These are phyloP conservation scores for Rallus crepitans DNA, from an alignment of 2,797 vertebrate genomes.

Conservation along the genomic window DNA sequence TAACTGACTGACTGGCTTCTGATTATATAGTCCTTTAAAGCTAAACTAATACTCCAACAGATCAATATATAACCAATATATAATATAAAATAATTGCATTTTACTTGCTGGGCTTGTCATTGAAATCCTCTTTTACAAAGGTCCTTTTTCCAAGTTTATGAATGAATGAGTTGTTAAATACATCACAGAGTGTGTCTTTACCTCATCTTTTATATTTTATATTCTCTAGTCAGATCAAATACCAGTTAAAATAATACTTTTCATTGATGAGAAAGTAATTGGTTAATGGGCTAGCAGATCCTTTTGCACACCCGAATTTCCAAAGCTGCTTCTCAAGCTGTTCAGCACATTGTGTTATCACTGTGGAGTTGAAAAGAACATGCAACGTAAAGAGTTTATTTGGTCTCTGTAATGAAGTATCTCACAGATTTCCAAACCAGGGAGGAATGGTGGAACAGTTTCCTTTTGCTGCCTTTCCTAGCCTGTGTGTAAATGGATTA, in stretches of 20 bases:
- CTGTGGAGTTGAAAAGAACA: neutral
- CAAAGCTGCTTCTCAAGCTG: neutral
- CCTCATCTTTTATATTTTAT: neutral
- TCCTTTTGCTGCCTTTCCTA: neutral
- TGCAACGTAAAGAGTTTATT: neutral
- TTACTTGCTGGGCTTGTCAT: neutral
- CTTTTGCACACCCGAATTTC: conserved; percentile 11
- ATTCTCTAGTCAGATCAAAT: neutral
- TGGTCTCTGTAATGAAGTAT: neutral
- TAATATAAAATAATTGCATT: neutral
- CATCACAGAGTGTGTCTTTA: neutral
- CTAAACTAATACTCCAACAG: neutral
- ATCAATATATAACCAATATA: no score
- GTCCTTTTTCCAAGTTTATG: neutral
- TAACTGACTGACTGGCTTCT: neutral
- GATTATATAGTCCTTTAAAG: neutral
- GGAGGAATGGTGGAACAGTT: neutral
- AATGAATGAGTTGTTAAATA: neutral
- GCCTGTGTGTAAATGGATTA: neutral
- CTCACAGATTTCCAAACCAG: neutral
- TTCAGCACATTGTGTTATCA: conserved; percentile 8
- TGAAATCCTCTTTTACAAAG: neutral
- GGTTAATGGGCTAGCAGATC: neutral
- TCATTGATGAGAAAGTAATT: neutral
- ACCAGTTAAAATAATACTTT: neutral